phyloP scores from a whole-genome alignment of 2,888 invertebrate species.

The Adelognathus sp. region DNA sequence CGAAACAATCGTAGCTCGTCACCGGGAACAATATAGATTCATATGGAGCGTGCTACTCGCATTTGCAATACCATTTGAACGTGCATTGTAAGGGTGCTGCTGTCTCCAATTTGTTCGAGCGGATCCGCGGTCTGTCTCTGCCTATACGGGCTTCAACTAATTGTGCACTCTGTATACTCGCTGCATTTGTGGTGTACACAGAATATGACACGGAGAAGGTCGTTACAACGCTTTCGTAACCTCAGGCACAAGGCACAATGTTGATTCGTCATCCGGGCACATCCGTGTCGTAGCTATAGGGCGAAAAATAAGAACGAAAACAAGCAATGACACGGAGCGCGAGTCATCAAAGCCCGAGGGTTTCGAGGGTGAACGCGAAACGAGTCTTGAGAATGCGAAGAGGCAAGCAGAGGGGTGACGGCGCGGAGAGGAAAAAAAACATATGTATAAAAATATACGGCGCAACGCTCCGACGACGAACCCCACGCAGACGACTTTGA shows the following conservation, averaged over 20 bases:
- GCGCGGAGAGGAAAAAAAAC: constrained; percentile 10
- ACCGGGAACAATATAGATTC: background rate
- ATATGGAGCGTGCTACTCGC: background rate
- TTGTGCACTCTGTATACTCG: background rate
- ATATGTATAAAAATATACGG: constrained; percentile 27
- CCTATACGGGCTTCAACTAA: constrained; percentile 13
- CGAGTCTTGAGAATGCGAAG: constrained; percentile 24
- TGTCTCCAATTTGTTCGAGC: background rate
- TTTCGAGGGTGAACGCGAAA: constrained; percentile 24
- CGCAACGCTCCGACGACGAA: constrained; percentile 44
- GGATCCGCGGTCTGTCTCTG: background rate
- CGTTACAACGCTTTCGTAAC: constrained; percentile 17
- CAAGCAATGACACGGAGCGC: constrained; percentile 9
- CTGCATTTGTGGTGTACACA: background rate
- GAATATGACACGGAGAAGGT: background rate
- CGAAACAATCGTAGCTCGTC: constrained; percentile 11
- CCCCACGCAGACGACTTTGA: constrained; percentile 44
- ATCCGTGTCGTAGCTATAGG: background rate
- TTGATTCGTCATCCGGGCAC: constrained; percentile 13
- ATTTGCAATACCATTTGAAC: background rate
- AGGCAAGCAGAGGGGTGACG: constrained; percentile 14
- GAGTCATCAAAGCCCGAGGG: background rate
- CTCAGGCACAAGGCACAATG: background rate
- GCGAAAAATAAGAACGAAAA: constrained; percentile 30
- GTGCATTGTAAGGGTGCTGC: background rate